Conservation (phyloP, 2,113 vertebrate species). For the Orycteropus afer region DNA sequence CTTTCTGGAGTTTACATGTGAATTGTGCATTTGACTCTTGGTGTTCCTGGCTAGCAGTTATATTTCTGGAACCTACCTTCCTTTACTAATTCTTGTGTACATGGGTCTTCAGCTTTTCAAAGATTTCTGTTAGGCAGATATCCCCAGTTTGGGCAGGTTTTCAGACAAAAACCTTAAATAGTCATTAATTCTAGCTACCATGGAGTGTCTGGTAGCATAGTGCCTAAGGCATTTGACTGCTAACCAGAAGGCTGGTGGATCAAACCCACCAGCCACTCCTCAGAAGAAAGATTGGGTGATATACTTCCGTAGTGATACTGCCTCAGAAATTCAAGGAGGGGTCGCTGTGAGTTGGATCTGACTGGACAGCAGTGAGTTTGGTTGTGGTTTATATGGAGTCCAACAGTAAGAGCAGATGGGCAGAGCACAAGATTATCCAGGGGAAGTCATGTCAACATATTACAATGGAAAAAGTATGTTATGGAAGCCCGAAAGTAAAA, state of each 20-base stretch:
- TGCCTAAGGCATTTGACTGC: no score
- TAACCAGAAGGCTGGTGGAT: no score
- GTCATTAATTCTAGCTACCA: background rate
- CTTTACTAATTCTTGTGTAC: background rate
- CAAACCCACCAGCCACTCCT: no score
- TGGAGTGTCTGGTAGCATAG: no score
- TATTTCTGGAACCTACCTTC: background rate
- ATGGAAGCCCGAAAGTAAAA: no score
- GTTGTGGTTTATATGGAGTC: no score
- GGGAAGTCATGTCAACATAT: background rate
- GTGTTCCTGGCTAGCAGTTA: background rate
- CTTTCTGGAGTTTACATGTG: background rate
- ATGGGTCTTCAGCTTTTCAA: background rate
- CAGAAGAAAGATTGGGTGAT: no score
- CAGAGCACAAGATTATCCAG: accelerated
- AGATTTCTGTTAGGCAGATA: background rate
- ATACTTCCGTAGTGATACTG: no score
- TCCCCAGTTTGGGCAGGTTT: background rate
- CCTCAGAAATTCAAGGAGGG: no score
- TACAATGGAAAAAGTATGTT: no score
- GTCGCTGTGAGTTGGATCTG: no score
- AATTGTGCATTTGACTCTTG: background rate
- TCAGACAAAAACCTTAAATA: background rate
- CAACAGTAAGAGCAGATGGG: background rate
- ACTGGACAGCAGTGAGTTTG: no score